Evolutionary conservation across 1,140 invertebrate species (phyloP), one percentile per base, ranked within the genome.

Genomic region (Argopecten irradians): DNA sequence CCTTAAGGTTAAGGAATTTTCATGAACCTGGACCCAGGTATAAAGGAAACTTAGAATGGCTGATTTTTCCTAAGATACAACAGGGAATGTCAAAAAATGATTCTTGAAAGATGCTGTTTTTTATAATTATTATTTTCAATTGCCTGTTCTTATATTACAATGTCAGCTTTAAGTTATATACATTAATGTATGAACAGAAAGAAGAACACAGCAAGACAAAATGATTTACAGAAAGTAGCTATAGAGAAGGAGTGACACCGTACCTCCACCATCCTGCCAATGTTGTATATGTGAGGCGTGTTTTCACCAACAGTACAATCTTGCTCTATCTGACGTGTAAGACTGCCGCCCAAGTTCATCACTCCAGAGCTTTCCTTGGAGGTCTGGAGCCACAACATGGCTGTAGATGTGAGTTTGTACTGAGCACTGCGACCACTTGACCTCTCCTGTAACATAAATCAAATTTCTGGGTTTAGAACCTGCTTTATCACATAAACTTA

Each of bases 331-430:
- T 99, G 99, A 96, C 99, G 97, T 0, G 99, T 99, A 14, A 99
- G 96, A 96, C 98, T 99, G 35, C 99, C 99, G 32, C 99, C 99
- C 39, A 99, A 96, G 95, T 99, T 99, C 98, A 99, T 99, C 16
- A 98, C 99, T 28, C 99, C 99, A 34, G 98, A 99, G 32, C 97
- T 98, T 93, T 97, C 97, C 94, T 99, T 99, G 94, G 99, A 99
- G 0, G 99, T 99, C 96, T 99, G 98, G 84, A 99, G 96, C 99
- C 99, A 99, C 41, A 99, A 95, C 99, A 99, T 99, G 0, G 98
- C 98, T 22, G 99, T 99, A 0, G 98, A 99, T 35, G 99, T 99
- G 90, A 99, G 96, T 96, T 99, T 99, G 94, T 99, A 99, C 95
- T 99, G 99, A 9, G 99, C 99, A 93, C 97, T 98, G 83, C 98